Conservation (phyloP, 2,113 vertebrate genomes). For the Tupaia tana region DNA sequence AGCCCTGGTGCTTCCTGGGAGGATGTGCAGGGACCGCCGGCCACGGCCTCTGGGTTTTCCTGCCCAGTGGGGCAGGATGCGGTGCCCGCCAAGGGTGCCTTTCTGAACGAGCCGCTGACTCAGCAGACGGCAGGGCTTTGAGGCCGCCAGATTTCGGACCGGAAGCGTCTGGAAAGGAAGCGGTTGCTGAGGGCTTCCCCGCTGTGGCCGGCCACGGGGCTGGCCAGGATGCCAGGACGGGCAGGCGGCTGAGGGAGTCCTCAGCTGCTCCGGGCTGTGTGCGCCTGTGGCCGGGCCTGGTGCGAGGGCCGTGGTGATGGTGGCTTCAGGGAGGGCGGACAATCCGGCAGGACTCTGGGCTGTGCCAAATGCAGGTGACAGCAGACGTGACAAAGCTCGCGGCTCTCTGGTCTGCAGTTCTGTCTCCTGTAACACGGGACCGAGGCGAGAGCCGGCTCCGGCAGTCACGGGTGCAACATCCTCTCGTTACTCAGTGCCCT, state of each 20-base stretch:
- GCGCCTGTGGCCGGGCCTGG: not conserved
- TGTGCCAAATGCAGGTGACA: not conserved
- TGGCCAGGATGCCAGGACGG: slow-evolving; percentile 21
- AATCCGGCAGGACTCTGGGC: not conserved
- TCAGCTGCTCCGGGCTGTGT: not conserved
- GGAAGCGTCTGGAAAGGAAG: slow-evolving; percentile 73
- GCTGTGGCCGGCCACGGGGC: not conserved
- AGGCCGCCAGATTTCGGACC: not conserved
- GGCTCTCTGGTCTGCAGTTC: not conserved
- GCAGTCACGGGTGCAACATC: no score
- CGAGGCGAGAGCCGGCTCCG: not conserved
- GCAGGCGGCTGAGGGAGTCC: slow-evolving; percentile 37
- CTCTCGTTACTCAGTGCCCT: no score
- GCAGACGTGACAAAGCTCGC: no score
- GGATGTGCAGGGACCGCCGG: not conserved
- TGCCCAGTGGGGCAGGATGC: slow-evolving; percentile 41
- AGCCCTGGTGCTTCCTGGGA: not conserved
- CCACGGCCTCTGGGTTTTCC: slow-evolving; percentile 24
- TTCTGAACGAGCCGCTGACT: slow-evolving; percentile 69
- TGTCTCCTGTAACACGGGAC: not conserved
- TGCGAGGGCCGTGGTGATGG: not conserved
- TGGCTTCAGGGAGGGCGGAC: not conserved
- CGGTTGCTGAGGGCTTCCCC: slow-evolving; percentile 63
- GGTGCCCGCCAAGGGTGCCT: not conserved
- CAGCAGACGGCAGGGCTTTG: slow-evolving; percentile 19